Evolutionary conservation across 2,888 invertebrate species (phyloP).

Genomic region (Caenorhabditis sp.): DNA sequence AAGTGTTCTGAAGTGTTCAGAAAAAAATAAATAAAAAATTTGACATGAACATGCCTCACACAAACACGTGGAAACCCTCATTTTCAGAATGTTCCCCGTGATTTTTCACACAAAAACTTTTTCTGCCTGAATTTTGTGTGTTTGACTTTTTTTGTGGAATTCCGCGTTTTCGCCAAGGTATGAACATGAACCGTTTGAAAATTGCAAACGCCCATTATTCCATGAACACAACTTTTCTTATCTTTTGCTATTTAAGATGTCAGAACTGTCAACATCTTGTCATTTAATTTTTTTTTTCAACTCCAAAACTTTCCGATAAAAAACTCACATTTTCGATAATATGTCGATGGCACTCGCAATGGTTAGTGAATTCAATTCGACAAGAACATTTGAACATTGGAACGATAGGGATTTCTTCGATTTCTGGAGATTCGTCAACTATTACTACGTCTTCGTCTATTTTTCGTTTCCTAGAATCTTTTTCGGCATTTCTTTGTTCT

Average conservation of each 20-base stretch:
- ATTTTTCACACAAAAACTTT: no score
- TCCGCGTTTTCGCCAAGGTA: no score
- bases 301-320: background rate
- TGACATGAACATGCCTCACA: no score
- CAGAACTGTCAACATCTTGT: background rate
- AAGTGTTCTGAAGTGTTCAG: no score
- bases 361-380: conserved; percentile 3
- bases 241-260: background rate
- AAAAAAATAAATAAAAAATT: no score
- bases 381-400: conserved; percentile 9
- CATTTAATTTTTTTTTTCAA: background rate
- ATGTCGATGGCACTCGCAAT: conserved; percentile 24
- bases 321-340: conserved; percentile 12
- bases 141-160: no score
- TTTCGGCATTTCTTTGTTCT: background rate
- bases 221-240: background rate
- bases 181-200: no score
- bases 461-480: background rate
- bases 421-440: conserved; percentile 3
- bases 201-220: background rate
- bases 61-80: no score
- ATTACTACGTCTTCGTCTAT: background rate
- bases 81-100: no score
- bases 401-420: background rate
- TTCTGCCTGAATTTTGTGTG: no score